A percentile compares a stretch with the other conserved stretches of the same genome.
These are phyloP conservation scores for Ovibos moschatus DNA, from an alignment of 2,113 vertebrate genomes.

Conservation along the genomic window DNA sequence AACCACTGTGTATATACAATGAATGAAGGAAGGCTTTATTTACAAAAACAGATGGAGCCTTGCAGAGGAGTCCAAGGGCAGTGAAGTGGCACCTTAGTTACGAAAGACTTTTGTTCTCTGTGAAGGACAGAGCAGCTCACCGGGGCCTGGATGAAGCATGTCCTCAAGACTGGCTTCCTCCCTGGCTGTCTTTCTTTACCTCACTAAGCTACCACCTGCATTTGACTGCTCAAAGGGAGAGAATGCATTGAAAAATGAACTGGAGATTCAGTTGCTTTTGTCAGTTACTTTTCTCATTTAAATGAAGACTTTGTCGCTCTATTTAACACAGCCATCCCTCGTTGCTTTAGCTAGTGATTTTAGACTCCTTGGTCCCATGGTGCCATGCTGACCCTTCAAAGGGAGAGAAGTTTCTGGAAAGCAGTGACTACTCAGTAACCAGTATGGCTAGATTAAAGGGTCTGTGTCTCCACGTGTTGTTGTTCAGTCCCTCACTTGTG, in stretches of 20 bases:
- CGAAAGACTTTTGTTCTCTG: not conserved
- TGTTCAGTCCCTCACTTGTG: not conserved
- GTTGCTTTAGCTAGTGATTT: not conserved
- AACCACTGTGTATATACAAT: not conserved
- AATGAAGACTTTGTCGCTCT: not conserved
- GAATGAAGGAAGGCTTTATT: not conserved
- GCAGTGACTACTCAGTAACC: not conserved
- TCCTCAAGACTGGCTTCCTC: not conserved
- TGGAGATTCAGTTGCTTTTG: not conserved
- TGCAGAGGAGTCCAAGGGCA: not conserved
- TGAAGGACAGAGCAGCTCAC: not conserved
- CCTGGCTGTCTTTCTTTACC: not conserved
- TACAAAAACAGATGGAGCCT: not conserved
- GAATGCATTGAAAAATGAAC: not conserved
- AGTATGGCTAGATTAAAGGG: not conserved
- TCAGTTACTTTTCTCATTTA: not conserved
- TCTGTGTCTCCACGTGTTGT: not conserved
- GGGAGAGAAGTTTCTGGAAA: not conserved
- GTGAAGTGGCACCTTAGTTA: not conserved
- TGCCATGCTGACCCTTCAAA: not conserved
- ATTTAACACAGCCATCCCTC: not conserved
- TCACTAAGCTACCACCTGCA: not conserved
- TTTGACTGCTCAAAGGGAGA: not conserved
- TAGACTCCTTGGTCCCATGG: no score
- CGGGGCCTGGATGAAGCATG: not conserved